Percentiles rank a stretch among this genome's conserved stretches.
These are phyloP conservation scores for Drosophila prostipennis DNA, from an alignment of 2,888 invertebrate genomes.

Conservation along the genomic window DNA sequence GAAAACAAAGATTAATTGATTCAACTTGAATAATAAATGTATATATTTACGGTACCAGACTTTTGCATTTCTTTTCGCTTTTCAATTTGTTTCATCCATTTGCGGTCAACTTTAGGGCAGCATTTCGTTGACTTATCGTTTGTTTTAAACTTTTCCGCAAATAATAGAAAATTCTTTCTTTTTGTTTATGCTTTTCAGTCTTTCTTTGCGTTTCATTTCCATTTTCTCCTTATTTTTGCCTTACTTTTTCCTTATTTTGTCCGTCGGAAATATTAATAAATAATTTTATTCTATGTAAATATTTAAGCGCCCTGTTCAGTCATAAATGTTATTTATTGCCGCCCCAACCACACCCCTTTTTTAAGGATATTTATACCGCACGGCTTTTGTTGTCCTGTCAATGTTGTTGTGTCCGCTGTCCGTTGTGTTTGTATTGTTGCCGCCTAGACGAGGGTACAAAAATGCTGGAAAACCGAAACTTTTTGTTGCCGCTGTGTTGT, in stretches of 20 bases:
- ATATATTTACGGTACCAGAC: neutral
- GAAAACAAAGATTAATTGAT: neutral
- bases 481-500: slow-evolving; percentile 30
- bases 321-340: slow-evolving; percentile 63
- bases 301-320: slow-evolving; percentile 51
- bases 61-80: neutral
- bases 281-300: slow-evolving; percentile 65
- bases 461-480: slow-evolving; percentile 44
- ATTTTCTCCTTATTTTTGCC: neutral
- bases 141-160: slow-evolving; percentile 7
- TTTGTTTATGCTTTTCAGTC: slow-evolving; percentile 5
- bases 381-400: slow-evolving; percentile 62
- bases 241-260: neutral
- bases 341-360: slow-evolving; percentile 21
- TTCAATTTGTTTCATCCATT: neutral
- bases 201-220: neutral
- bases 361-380: slow-evolving; percentile 59
- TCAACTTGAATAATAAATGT: neutral
- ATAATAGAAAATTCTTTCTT: slow-evolving; percentile 6
- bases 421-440: slow-evolving; percentile 27
- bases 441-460: slow-evolving; percentile 67
- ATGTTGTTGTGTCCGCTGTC: slow-evolving; percentile 42
- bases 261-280: slow-evolving; percentile 54
- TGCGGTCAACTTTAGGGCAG: neutral
- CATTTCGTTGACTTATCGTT: neutral